These are phyloP conservation scores for Ctena decussata DNA, from an alignment of 2,888 invertebrate species.

Conservation along the genomic window DNA sequence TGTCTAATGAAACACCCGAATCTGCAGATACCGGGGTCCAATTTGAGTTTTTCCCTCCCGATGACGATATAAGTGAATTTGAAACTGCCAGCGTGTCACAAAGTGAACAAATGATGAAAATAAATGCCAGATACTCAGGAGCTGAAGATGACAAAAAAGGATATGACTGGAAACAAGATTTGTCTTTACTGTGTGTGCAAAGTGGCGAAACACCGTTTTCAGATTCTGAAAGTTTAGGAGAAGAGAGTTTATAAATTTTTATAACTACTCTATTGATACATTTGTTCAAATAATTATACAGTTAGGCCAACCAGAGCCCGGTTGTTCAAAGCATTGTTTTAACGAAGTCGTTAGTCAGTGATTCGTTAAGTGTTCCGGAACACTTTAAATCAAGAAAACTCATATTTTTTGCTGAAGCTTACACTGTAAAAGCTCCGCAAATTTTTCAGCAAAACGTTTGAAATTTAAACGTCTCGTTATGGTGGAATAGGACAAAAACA, in stretches of 20 bases:
- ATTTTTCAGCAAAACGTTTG: no score
- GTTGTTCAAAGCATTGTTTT: no score
- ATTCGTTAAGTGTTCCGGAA: no score
- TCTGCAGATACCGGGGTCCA: slow-evolving; percentile 40
- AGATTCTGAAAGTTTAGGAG: slow-evolving; percentile 1
- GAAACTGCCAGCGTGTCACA: slow-evolving; percentile 40
- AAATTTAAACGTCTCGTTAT: no score
- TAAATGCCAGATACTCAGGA: slow-evolving; percentile 36
- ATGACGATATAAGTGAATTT: slow-evolving; percentile 50
- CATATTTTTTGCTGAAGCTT: no score
- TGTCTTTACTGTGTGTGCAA: neutral
- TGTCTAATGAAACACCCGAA: neutral
- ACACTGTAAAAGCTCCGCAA: no score
- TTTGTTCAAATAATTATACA: no score
- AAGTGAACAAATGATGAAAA: slow-evolving; percentile 55
- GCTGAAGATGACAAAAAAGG: neutral
- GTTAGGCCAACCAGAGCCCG: no score
- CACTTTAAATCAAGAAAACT: no score
- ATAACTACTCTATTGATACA: no score
- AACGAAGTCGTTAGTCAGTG: no score
- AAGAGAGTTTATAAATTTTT: slow-evolving; percentile 2
- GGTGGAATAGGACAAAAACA: no score
- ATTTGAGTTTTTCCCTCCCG: slow-evolving; percentile 50
- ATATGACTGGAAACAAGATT: slow-evolving; percentile 7
- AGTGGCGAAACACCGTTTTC: slow-evolving; percentile 7